phyloP scores from a whole-genome alignment of 64 coral and sea anemone genomes.

The Porites australiensis region DNA sequence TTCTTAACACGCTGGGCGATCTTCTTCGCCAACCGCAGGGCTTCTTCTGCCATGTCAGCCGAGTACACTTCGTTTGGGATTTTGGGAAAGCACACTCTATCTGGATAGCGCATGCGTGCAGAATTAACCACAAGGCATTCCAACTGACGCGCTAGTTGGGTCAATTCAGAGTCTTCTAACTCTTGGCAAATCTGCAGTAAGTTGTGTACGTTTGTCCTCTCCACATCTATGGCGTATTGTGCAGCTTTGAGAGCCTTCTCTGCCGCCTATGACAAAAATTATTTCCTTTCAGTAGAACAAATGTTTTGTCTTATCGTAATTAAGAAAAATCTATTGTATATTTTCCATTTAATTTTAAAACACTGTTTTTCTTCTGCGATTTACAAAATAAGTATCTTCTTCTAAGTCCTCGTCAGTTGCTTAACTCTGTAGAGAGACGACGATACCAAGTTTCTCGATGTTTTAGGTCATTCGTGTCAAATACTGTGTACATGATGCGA shows the following conservation, averaged over 20 bases:
- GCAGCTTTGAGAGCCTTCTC: conserved; percentile 85
- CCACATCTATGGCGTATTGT: conserved; percentile 55
- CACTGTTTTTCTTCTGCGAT: too few relatives aligned
- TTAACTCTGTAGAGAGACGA: too few relatives aligned
- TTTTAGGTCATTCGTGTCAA: too few relatives aligned
- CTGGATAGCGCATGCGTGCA: conserved; percentile 77
- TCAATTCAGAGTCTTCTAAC: conserved; percentile 41
- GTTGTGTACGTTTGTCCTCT: conserved; percentile 63
- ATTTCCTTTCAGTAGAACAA: too few relatives aligned
- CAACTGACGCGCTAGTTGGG: not conserved
- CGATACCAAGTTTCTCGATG: too few relatives aligned
- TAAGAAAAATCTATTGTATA: too few relatives aligned
- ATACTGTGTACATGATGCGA: too few relatives aligned
- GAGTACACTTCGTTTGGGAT: conserved; percentile 76
- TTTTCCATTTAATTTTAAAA: too few relatives aligned
- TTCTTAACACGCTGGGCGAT: conserved; percentile 42
- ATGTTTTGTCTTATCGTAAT: too few relatives aligned
- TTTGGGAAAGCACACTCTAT: conserved; percentile 38
- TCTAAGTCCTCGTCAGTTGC: too few relatives aligned
- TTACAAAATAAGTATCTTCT: too few relatives aligned
- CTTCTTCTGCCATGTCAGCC: conserved; percentile 31
- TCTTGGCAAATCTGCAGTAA: conserved; percentile 41
- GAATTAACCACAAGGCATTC: conserved; percentile 31
- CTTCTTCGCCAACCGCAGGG: conserved; percentile 29
- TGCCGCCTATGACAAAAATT: conserved; percentile 48